Evolutionary conservation across 2,888 invertebrate genomes (phyloP).

Genomic region (Acrobasis consociella): DNA sequence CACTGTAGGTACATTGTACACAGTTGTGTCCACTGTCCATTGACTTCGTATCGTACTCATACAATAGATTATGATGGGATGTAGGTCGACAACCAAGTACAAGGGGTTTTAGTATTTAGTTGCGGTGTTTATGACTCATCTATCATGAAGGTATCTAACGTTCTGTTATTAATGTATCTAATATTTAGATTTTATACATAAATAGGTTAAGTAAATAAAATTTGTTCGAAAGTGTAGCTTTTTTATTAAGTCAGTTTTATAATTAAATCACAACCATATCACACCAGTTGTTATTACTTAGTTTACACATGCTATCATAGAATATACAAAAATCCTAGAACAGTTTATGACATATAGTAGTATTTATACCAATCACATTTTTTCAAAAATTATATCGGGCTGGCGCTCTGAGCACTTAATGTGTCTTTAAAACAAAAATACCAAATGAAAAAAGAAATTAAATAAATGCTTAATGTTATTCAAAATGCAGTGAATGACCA

Average conservation of each 20-base stretch:
- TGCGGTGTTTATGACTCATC: conserved; percentile 2
- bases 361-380: no score
- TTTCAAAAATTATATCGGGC: no score
- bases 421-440: no score
- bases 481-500: no score
- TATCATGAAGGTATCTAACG: conserved; percentile 4
- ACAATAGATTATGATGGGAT: background rate
- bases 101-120: background rate
- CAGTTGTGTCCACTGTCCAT: no score
- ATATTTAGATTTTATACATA: conserved; percentile 17
- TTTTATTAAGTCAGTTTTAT: conserved; percentile 6
- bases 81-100: background rate
- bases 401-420: no score
- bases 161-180: conserved; percentile 20
- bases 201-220: conserved; percentile 4
- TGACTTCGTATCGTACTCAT: background rate
- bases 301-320: no score
- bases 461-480: no score
- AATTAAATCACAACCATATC: conserved; percentile 11
- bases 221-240: background rate
- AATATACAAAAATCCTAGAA: no score
- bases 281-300: background rate
- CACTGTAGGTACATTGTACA: no score
- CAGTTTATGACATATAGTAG: no score
- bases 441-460: no score